These are phyloP conservation scores for Muntiacus reevesi DNA, from an alignment of 2,113 vertebrate genomes.

Conservation along the genomic window DNA sequence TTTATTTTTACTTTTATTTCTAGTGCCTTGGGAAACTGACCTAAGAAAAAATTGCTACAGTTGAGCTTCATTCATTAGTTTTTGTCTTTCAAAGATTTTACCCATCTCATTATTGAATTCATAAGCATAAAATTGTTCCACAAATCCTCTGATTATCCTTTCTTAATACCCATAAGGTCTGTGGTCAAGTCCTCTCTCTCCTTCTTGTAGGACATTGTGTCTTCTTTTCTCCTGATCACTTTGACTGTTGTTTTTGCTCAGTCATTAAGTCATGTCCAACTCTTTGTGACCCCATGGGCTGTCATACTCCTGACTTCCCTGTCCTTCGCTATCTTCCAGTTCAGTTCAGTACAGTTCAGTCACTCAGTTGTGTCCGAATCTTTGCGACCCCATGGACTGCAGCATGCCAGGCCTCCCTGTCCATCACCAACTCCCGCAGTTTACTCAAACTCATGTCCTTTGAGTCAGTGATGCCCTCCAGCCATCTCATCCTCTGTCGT, in stretches of 20 bases:
- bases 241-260: not conserved
- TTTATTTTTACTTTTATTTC: not conserved
- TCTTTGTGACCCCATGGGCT: not conserved
- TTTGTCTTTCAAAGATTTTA: not conserved
- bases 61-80: not conserved
- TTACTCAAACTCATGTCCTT: not conserved
- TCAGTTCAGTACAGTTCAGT: not conserved
- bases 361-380: accelerated
- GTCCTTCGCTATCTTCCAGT: not conserved
- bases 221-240: not conserved
- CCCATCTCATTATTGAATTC: not conserved
- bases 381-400: not conserved
- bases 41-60: not conserved
- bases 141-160: not conserved
- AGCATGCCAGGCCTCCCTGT: not conserved
- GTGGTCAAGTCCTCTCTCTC: not conserved
- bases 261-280: not conserved
- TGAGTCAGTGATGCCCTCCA: too few species aligned
- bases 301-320: not conserved
- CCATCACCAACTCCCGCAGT: not conserved
- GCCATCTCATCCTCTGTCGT: too few species aligned
- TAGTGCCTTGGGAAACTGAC: not conserved
- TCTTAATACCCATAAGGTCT: not conserved
- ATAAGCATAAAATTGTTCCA: not conserved
- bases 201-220: not conserved